Base-by-base conservation (phyloP, 2,888 invertebrate genomes). In the Cyrtodaria siliqua region DNA sequence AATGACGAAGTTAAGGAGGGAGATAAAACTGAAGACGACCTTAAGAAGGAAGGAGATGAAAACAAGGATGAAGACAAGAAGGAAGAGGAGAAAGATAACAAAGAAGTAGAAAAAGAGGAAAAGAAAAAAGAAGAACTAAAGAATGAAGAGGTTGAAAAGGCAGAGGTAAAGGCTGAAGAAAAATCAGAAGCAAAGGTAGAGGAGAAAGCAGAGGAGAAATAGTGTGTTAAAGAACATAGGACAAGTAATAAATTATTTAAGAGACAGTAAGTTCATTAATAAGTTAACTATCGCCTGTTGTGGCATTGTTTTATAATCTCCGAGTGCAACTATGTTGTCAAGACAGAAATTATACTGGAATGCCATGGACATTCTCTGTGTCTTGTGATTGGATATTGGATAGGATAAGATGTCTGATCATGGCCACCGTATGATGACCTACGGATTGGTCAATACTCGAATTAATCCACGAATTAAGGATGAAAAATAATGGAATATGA, bases 1-100 rank as follows among this genome's bases (percentile, higher is more conserved):
- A 79, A 80, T 38, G 83, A 76, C n/a, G 81, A 79, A 20, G 68
- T 78, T 8, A 83, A 84, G 66, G 82, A 85, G 66, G 82, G 75
- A 57, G 79, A 77, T n/a, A 74, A 74, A 53, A 68, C 68, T 1
- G 82, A 79, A 18, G 82, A 79, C 2, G 74, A 61, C 47, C 73
- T 72, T 44, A 64, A 71, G 60, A 74, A 72, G 40, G 82, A 85
- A 69, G 82, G 75, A 59, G 79, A 77, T n/a, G 73, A 74, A 50
- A 71, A 73, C 3, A 79, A 77, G n/a, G 82, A 79, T 9, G 74
- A 61, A 44, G 74, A 75, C 40, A 64, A 71, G 57, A 72, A 72
- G 42, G 59, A 77, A 72, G 63, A 70, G 42, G 75, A 66, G 16
- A 75, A 80, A 20, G 59, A 82, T 49, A 62, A 71, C 57, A 68